phyloP scores from a whole-genome alignment of 2,888 invertebrate species.

The Apeira syringaria region DNA sequence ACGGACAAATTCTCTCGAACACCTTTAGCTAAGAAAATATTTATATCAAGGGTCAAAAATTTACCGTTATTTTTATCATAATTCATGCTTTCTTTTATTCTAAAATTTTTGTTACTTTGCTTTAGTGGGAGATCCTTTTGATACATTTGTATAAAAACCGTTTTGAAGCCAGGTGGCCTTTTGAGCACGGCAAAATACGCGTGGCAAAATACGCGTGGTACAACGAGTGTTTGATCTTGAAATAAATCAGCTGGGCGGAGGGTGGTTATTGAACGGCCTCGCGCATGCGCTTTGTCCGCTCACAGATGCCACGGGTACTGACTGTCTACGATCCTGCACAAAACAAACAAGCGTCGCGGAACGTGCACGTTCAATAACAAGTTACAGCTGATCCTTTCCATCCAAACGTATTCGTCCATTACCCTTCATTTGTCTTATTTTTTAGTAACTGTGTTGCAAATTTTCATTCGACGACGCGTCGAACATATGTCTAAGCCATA shows the following conservation, averaged over 20 bases:
- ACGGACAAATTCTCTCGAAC: too few relatives aligned
- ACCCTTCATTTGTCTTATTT: too few relatives aligned
- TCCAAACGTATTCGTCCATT: too few relatives aligned
- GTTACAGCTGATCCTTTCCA: constrained; percentile 47
- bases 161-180: constrained; percentile 7
- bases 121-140: neutral
- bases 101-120: too few relatives aligned
- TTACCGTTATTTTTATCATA: too few relatives aligned
- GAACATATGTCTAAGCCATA: constrained; percentile 30
- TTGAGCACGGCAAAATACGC: constrained; percentile 10
- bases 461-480: neutral
- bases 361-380: constrained; percentile 68
- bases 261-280: constrained; percentile 69
- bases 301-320: constrained; percentile 36
- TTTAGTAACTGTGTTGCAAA: neutral
- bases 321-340: constrained; percentile 53
- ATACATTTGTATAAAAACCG: neutral
- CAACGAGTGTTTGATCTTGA: constrained; percentile 27
- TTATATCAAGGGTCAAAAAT: too few relatives aligned
- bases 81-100: too few relatives aligned
- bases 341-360: constrained; percentile 71
- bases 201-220: constrained; percentile 6
- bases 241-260: constrained; percentile 55
- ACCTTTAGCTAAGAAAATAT: too few relatives aligned
- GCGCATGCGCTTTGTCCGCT: constrained; percentile 64